phyloP scores from a whole-genome alignment of 1,140 invertebrate genomes.

The Limonius californicus region DNA sequence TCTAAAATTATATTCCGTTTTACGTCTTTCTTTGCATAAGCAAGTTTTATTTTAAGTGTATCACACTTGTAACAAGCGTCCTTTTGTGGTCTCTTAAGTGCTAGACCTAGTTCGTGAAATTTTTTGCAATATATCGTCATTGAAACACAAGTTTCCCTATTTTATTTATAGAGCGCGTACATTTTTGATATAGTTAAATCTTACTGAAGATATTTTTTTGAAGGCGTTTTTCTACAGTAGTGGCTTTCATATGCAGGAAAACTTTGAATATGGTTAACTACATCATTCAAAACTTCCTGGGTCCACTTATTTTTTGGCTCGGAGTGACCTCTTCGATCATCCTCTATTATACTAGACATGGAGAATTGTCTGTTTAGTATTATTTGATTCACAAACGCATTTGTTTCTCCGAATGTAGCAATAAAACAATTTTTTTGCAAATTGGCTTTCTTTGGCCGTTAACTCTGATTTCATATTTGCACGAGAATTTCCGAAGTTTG shows the following conservation, averaged over 20 bases:
- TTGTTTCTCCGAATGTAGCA: not conserved
- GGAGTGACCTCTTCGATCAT: not conserved
- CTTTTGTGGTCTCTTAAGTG: not conserved
- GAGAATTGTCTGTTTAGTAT: not conserved
- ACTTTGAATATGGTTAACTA: not conserved
- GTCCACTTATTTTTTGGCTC: not conserved
- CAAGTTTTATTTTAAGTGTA: not conserved
- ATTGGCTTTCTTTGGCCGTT: not conserved
- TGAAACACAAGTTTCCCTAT: not conserved
- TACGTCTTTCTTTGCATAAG: not conserved
- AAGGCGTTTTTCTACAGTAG: not conserved
- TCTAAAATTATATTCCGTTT: not conserved
- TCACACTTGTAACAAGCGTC: not conserved
- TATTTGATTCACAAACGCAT: not conserved
- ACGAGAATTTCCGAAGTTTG: not conserved
- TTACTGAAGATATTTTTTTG: not conserved
- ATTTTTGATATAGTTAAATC: not conserved
- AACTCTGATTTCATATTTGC: not conserved
- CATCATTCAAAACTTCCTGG: not conserved
- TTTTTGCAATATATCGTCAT: not conserved
- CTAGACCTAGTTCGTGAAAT: not conserved
- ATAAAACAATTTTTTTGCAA: not conserved
- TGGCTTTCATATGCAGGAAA: slow-evolving; percentile 3
- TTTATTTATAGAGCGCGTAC: not conserved
- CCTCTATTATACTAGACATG: not conserved